Percentiles rank a stretch among this genome's conserved stretches.
Conservation (phyloP, 2,888 invertebrate species). For the Galerucella pusilla region DNA sequence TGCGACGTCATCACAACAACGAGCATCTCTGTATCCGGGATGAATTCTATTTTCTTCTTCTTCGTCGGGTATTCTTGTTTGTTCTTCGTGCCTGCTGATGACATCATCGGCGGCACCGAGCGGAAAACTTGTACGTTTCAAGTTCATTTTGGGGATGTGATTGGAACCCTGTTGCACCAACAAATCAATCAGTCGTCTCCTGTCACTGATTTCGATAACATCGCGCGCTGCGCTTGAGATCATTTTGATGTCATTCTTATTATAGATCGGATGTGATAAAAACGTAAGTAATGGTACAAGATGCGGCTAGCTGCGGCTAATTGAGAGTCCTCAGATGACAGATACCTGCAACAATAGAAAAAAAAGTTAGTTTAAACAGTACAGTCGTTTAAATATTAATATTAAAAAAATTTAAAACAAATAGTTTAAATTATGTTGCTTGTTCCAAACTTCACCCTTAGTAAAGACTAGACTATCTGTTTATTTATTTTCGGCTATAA, state of each 20-base stretch:
- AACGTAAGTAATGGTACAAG: slow-evolving; percentile 2
- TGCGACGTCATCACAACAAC: slow-evolving; percentile 19
- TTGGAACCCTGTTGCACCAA: slow-evolving; percentile 24
- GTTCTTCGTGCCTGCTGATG: slow-evolving; percentile 27
- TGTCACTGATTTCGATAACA: slow-evolving; percentile 27
- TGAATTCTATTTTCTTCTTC: slow-evolving; percentile 22
- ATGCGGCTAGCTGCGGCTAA: slow-evolving; percentile 22
- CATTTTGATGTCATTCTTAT: slow-evolving; percentile 39
- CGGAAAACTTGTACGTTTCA: slow-evolving; percentile 16
- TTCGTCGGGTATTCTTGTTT: slow-evolving; percentile 26
- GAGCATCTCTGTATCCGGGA: slow-evolving; percentile 28
- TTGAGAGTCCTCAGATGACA: slow-evolving; percentile 20
- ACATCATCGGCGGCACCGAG: slow-evolving; percentile 8
- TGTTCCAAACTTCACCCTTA: no score
- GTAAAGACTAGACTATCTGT: no score
- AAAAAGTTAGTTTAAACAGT: background rate
- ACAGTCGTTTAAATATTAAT: no score
- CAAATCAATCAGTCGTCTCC: slow-evolving; percentile 35
- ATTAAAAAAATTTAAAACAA: no score
- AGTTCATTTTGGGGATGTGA: slow-evolving; percentile 33
- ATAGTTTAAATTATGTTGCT: no score
- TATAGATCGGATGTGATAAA: slow-evolving; percentile 17
- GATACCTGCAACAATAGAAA: slow-evolving; percentile 42
- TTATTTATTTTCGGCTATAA: no score
- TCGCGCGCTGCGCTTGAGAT: slow-evolving; percentile 31